A percentile compares a stretch with the other conserved stretches of the same genome.
Evolutionary conservation across 2,113 vertebrate genomes (phyloP).

Genomic region (Motacilla tschutschensis): DNA sequence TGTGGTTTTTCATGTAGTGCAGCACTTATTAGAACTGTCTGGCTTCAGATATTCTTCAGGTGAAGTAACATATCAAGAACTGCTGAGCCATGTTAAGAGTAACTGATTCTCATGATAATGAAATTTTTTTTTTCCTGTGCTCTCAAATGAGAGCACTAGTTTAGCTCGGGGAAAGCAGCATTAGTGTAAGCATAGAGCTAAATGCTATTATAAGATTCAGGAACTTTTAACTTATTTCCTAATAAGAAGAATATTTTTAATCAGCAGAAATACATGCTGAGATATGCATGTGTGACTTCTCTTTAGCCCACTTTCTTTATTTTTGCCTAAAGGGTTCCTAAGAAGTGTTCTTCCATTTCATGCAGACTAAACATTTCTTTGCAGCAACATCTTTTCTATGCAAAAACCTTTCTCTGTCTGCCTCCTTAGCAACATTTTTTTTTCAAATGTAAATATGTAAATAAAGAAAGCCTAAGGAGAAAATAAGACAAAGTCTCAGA

Average conservation of each 20-base stretch:
- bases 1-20: rapidly evolving
- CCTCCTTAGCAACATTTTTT: neutral
- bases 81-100: neutral
- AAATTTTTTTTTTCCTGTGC: neutral
- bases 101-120: neutral
- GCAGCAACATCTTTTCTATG: neutral
- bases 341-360: neutral
- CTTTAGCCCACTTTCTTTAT: neutral
- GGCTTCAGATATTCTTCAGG: neutral
- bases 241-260: neutral
- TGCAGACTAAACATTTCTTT: neutral
- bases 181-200: neutral
- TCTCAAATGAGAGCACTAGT: neutral
- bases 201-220: neutral
- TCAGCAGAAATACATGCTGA: slow-evolving; percentile 30
- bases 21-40: neutral
- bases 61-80: neutral
- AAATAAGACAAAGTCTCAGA: neutral
- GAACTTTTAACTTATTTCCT: neutral
- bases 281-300: neutral
- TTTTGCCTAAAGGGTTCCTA: neutral
- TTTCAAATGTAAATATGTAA: neutral
- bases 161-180: neutral
- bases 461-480: neutral
- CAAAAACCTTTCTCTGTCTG: neutral